Base-by-base conservation (phyloP, 2,113 vertebrate genomes). In the Cynocephalus volans region DNA sequence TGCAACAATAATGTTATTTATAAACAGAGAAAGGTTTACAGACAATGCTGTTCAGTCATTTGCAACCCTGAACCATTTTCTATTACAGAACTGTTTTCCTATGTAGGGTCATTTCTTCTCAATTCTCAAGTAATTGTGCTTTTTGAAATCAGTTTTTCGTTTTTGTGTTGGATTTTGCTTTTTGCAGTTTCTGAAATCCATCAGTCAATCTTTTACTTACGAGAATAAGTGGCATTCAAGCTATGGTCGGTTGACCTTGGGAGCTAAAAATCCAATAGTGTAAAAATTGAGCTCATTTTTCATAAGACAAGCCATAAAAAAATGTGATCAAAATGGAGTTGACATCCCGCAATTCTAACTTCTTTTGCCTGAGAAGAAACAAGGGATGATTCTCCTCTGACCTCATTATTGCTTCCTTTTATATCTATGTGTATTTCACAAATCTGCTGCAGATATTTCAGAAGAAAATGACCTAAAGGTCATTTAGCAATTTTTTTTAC, bases 211-310 rank as follows among this genome's bases (percentile, higher is more conserved):
- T 88, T 85, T 94, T 93, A 60, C 60, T 90, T 81, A 77, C 1
- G 26, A 97, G 64, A 95, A 65, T 97, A 91, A 92, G 79, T 82
- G 72, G 97, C 87, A 96, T 77, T 95, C 65, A 69, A 92, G 75
- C 56, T 96, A 92, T 3, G 28, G 89, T 69, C 88, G 41, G 62
- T 50, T 97, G 83, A 96, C 70, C 73, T 96, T 19, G 0, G 65
- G 82, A 96, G 80, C 90, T 90, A 88, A 97, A 97, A 97, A 92
- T 92, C 75, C 69, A 97, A 82, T 97, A 64, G 52, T 48, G 96
- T 96, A 96, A 97, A 96, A 81, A 95, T 92, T 81, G 65, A 97
- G 88, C 84, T 97, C 96, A 95, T 97, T 97, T 97, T 97, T 97
- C 96, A 97, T 77, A 50, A 97, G 84, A 84, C 72, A 89, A 93